phyloP scores from a whole-genome alignment of 2,888 invertebrate species.

The Lutraria lutraria region DNA sequence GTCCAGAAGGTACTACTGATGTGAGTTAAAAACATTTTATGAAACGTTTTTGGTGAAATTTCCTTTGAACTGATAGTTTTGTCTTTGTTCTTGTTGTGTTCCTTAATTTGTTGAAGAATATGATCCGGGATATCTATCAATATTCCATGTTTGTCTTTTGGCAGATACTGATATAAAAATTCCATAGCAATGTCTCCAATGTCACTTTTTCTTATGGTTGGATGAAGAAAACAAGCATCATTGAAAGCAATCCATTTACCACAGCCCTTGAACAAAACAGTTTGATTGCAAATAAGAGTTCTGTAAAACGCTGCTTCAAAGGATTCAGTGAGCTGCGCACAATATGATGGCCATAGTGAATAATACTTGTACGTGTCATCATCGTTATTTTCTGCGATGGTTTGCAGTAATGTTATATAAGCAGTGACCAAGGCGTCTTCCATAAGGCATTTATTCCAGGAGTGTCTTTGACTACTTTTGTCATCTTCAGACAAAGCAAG shows the following conservation, averaged over 20 bases:
- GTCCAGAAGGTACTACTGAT: constrained; percentile 26
- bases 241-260: constrained; percentile 13
- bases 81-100: background rate
- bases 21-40: constrained; percentile 9
- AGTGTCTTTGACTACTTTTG: constrained; percentile 56
- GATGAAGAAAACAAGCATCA: constrained; percentile 11
- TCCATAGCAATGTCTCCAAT: constrained; percentile 23
- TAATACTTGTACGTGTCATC: background rate
- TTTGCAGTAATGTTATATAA: constrained; percentile 48
- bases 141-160: background rate
- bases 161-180: background rate
- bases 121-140: constrained; percentile 27
- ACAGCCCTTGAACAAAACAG: background rate
- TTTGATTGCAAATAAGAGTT: background rate
- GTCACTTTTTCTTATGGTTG: background rate
- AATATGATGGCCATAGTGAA: constrained; percentile 22
- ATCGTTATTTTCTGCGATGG: background rate
- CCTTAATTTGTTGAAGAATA: background rate
- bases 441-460: constrained; percentile 60
- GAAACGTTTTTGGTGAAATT: background rate
- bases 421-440: constrained; percentile 53
- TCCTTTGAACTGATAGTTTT: background rate
- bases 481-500: constrained; percentile 77
- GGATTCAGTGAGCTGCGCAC: background rate
- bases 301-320: constrained; percentile 21